Evolutionary conservation across 2,113 vertebrate species (phyloP), one percentile per base, ranked within the genome.

Genomic region (Forbesichthys agassizii): DNA sequence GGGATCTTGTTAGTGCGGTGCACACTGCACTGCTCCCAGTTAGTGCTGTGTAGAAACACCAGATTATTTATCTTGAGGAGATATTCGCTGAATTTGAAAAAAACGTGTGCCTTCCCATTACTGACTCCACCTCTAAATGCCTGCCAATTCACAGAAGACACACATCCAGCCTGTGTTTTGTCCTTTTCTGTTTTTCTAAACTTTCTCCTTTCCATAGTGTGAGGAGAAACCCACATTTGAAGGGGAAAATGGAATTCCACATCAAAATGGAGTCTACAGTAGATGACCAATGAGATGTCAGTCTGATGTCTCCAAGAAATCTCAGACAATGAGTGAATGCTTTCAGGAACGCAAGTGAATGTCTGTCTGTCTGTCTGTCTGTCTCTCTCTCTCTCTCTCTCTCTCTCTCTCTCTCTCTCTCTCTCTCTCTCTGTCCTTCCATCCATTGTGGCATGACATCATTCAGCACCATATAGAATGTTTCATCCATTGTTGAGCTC

Each of bases 401-500:
- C 27, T 27, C 27, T 27, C 27, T 27, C 64, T 78, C 63, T 12
- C 0, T 36, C 56, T 58, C 9, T 33, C 3, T 58, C 27, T 27
- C 64, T 78, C 63, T 12, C 2, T 58, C 56, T 58, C 9, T 33
- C 8, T 58, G 2, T 33, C 27, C 8, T 5, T 16, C 54, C n/a
- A 27, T 59, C 49, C 64, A 80, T 88, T 88, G 90, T 92, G 86
- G 88, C 90, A 90, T 91, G 88, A 92, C 68, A 84, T 84, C 87
- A 88, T 91, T 85, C 83, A 82, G 86, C 74, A 83, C 83, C 27
- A 27, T 89, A 47, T 69, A 69, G 69, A 73, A 73, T 69, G 48
- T 78, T 61, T 69, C 60, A 60, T 81, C 84, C 89, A 84, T 68
- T 87, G 5, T 83, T 90, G 84, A 87, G 77, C 75, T 82, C 76